Conservation (phyloP, 2,888 invertebrate genomes). For the Ditula angustiorana region DNA sequence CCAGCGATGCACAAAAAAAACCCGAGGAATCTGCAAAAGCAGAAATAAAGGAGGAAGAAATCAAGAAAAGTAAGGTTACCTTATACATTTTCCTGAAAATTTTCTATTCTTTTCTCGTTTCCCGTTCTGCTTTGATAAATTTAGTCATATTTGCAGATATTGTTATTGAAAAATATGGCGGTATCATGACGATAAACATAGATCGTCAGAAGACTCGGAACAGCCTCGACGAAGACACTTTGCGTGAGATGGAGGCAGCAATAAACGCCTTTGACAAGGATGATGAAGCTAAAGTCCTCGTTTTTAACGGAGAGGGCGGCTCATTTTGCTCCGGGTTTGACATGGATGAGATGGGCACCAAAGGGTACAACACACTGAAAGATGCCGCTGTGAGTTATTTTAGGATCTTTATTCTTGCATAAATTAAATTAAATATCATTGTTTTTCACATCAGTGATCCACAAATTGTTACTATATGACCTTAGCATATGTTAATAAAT, state of each 20-base stretch:
- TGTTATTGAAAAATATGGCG: constrained; percentile 86
- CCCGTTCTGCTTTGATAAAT: background rate
- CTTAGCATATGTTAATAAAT: no score
- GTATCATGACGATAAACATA: constrained; percentile 92
- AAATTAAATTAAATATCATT: background rate
- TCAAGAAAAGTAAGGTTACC: constrained; percentile 73
- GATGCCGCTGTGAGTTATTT: constrained; percentile 71
- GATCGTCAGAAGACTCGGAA: constrained; percentile 94
- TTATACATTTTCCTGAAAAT: background rate
- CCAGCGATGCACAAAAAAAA: constrained; percentile 60
- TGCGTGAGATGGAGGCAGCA: constrained; percentile 88
- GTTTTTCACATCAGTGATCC: no score
- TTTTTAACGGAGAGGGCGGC: constrained; percentile 96
- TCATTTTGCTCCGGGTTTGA: constrained; percentile 97
- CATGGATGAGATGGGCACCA: constrained; percentile 88
- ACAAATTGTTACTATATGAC: no score
- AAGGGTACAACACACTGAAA: constrained; percentile 67
- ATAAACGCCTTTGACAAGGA: constrained; percentile 93
- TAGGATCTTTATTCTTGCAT: background rate
- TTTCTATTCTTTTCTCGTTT: background rate
- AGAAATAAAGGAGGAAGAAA: constrained; percentile 59
- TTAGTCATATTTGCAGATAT: constrained; percentile 63
- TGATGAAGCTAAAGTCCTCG: constrained; percentile 87
- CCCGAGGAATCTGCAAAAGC: constrained; percentile 57
- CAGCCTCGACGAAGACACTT: constrained; percentile 90